Percentiles rank a stretch among this genome's conserved stretches.
These are phyloP conservation scores for Penaeus vannamei DNA, from an alignment of 1,140 invertebrate genomes.

Conservation along the genomic window DNA sequence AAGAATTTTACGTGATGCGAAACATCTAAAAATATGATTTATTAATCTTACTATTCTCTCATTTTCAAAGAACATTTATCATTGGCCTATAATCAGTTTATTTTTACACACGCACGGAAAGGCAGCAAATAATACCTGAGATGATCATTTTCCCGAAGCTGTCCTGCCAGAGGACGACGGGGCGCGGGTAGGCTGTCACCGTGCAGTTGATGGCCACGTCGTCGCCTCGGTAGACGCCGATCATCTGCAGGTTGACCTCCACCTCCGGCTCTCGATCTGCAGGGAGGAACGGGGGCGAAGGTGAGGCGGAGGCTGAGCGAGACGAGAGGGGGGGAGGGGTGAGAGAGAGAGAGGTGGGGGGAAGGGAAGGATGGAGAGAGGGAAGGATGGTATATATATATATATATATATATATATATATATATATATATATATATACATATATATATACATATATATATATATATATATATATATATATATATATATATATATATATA, in stretches of 20 bases:
- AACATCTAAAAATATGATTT: too few relatives aligned
- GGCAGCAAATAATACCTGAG: slow-evolving; percentile 31
- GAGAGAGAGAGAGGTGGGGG: background rate
- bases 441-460: too few relatives aligned
- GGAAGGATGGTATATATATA: background rate
- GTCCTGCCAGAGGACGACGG: slow-evolving; percentile 66
- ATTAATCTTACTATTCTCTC: too few relatives aligned
- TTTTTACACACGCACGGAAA: too few relatives aligned
- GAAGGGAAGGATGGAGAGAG: background rate
- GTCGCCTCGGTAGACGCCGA: slow-evolving; percentile 62
- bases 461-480: background rate
- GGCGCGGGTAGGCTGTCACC: slow-evolving; percentile 63
- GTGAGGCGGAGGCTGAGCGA: background rate
- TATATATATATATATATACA: background rate
- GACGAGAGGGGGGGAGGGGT: background rate
- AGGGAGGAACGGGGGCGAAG: background rate
- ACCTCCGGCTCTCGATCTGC: slow-evolving; percentile 64
- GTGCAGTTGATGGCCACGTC: slow-evolving; percentile 66
- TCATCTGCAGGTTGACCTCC: slow-evolving; percentile 63
- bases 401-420: background rate
- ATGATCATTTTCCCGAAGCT: slow-evolving; percentile 66
- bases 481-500: background rate
- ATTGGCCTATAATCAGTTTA: too few relatives aligned
- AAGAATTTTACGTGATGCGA: too few relatives aligned
- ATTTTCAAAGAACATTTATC: too few relatives aligned